These are phyloP conservation scores for Peromyscus eremicus DNA, from an alignment of 2,797 vertebrate genomes.

Conservation along the genomic window DNA sequence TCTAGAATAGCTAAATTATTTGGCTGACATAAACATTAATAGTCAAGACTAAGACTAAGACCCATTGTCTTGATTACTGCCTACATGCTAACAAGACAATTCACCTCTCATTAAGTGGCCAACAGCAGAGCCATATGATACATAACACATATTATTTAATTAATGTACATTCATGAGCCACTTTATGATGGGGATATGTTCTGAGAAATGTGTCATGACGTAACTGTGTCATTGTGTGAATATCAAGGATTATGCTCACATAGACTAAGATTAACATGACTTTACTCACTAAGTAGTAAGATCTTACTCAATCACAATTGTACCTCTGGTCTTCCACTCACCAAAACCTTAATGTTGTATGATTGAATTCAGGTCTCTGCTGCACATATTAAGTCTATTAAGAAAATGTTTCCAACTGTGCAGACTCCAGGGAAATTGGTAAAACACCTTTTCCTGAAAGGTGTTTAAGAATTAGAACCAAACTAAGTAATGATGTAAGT, in stretches of 20 bases:
- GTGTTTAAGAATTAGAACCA: constrained; percentile 32
- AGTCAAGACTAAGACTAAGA: constrained; percentile 49
- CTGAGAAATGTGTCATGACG: neutral
- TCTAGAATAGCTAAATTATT: constrained; percentile 11
- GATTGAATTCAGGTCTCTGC: neutral
- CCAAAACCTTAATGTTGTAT: neutral
- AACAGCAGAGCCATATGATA: rapidly evolving
- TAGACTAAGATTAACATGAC: neutral
- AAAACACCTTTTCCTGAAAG: constrained; percentile 20
- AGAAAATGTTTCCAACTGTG: constrained; percentile 4
- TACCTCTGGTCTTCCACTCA: neutral
- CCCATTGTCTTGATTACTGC: constrained; percentile 30
- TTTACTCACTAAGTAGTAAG: neutral
- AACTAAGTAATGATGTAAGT: constrained; percentile 33
- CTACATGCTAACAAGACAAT: neutral
- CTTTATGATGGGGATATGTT: neutral
- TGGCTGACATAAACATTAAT: constrained; percentile 38
- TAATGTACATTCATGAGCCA: neutral
- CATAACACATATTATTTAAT: neutral
- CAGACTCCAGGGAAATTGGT: neutral
- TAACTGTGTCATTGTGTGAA: neutral
- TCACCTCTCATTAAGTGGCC: rapidly evolving
- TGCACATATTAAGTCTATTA: neutral
- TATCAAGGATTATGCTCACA: neutral
- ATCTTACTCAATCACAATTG: neutral